These are phyloP conservation scores for Choloepus didactylus DNA, from an alignment of 2,797 vertebrate species.

Conservation along the genomic window DNA sequence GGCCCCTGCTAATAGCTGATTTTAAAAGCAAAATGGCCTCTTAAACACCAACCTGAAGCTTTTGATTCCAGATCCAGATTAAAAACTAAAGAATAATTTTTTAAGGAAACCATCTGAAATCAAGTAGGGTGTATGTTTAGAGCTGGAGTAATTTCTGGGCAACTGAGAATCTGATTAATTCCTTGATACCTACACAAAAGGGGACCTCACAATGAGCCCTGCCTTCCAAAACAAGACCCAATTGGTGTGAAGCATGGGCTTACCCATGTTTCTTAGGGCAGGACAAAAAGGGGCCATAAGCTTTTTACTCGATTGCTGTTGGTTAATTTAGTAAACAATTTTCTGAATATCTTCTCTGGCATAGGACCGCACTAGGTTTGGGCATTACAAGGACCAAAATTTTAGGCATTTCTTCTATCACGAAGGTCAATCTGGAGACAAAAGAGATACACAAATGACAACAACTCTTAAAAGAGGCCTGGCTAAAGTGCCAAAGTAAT, in stretches of 20 bases:
- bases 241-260: background rate
- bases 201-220: background rate
- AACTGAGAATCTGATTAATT: constrained; percentile 5
- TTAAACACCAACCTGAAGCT: constrained; percentile 4
- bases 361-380: background rate
- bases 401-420: background rate
- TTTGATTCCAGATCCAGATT: constrained; percentile 28
- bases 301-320: background rate
- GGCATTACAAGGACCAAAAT: background rate
- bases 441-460: background rate
- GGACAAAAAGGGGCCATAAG: background rate
- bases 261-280: constrained; percentile 4
- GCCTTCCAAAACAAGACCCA: constrained; percentile 10
- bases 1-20: background rate
- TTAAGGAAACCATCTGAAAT: constrained; percentile 23
- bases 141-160: background rate
- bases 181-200: background rate
- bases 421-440: background rate
- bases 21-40: constrained; percentile 33
- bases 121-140: background rate
- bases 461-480: background rate
- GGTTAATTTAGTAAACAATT: background rate
- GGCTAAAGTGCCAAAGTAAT: background rate
- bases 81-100: background rate
- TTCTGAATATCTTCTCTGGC: constrained; percentile 7